phyloP scores from a whole-genome alignment of 2,888 invertebrate genomes.

The Drosophila phalerata region DNA sequence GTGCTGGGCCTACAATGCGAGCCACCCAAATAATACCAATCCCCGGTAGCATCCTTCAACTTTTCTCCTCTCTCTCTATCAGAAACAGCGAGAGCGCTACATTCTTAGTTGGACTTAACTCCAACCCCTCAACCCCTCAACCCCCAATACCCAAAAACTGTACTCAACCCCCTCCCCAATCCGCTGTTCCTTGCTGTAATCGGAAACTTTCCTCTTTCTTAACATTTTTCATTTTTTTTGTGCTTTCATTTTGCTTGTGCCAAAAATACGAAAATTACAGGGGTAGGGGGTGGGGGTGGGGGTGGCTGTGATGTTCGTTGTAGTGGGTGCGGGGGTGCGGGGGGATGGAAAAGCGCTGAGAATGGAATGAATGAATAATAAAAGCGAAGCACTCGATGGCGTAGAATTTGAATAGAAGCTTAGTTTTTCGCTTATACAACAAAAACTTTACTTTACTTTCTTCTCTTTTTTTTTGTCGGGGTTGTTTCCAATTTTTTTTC shows the following conservation, averaged over 20 bases:
- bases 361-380: conserved; percentile 81
- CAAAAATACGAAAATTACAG: conserved; percentile 68
- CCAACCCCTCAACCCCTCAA: background rate
- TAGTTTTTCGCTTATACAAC: conserved; percentile 84
- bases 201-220: conserved; percentile 83
- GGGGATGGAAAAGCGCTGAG: conserved; percentile 40
- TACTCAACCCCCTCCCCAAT: conserved; percentile 7
- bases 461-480: conserved; percentile 63
- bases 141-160: conserved; percentile 20
- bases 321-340: too few relatives aligned
- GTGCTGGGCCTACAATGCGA: conserved; percentile 68
- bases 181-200: conserved; percentile 61
- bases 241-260: conserved; percentile 79
- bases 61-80: background rate
- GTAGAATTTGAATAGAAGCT: conserved; percentile 85
- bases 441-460: conserved; percentile 70
- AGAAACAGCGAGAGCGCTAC: background rate
- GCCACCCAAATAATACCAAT: conserved; percentile 35
- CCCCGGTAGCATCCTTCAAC: background rate
- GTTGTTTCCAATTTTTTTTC: conserved; percentile 80
- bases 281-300: background rate
- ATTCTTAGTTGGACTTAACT: background rate
- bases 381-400: conserved; percentile 83
- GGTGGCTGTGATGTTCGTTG: too few relatives aligned
- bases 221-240: conserved; percentile 76